Conservation (phyloP, 2,113 vertebrate species). For the Ranitomeya variabilis region DNA sequence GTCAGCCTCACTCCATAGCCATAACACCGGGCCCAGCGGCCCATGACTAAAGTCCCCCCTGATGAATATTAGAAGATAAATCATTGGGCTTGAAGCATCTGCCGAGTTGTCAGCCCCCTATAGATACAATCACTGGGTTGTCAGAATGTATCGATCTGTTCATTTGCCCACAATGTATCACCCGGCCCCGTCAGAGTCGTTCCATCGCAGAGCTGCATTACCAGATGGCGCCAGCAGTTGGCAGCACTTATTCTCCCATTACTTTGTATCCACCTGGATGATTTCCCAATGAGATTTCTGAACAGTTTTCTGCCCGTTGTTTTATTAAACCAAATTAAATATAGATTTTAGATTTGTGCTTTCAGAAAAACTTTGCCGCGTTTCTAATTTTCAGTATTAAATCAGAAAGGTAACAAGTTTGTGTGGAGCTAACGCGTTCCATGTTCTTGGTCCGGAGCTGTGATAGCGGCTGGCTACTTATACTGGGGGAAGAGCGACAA, state of each 20-base stretch:
- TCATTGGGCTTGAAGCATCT: neutral
- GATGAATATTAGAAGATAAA: conserved; percentile 1
- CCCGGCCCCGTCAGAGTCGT: neutral
- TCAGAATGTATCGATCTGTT: neutral
- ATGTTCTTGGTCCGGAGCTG: neutral
- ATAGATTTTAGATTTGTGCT: conserved; percentile 42
- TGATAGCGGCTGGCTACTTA: neutral
- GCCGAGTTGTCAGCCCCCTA: neutral
- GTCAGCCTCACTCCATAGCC: neutral
- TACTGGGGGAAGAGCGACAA: too few species aligned
- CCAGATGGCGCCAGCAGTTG: neutral
- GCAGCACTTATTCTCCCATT: neutral
- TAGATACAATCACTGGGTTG: neutral
- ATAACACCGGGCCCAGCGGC: neutral
- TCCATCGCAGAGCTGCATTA: neutral
- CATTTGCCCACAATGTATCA: neutral
- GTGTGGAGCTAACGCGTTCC: neutral
- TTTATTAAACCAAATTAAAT: conserved; percentile 48
- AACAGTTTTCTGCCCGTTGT: neutral
- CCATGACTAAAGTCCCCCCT: neutral
- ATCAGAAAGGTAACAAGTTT: neutral
- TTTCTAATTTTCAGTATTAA: neutral
- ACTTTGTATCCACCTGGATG: neutral
- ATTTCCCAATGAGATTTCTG: neutral
- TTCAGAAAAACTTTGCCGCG: conserved; percentile 1